Evolutionary conservation across 2,113 vertebrate genomes (phyloP), one percentile per base, ranked within the genome.

Genomic region (Pongo abelii): DNA sequence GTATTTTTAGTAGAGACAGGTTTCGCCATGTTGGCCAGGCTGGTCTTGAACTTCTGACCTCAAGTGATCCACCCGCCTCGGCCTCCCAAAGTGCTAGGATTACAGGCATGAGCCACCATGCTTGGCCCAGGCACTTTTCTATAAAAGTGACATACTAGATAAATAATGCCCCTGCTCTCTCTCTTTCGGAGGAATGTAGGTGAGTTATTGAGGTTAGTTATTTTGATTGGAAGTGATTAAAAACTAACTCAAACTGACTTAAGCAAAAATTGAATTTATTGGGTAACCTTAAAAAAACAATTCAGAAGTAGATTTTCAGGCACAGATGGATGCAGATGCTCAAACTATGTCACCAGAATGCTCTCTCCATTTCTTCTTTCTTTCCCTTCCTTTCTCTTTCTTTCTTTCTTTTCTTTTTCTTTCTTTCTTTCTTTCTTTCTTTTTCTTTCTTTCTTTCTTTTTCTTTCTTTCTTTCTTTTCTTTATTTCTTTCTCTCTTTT

Each of bases 151-250:
- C 13, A 64, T 27, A 64, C 27, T 30, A 25, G 59, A 12, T 30
- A 64, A 64, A 64, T 64, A 64, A 64, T 30, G 59, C 20, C 17
- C 23, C 23, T 48, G 27, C 59, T 25, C 25, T 93, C 9, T 91
- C 64, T 89, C 55, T 61, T 92, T 92, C 38, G 4, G 61, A 85
- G 69, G 4, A 79, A 40, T 74, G 18, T 57, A 90, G n/a, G n/a
- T 79, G 84, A 94, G 23, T 84, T 77, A 85, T 93, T 89, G 88
- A 69, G 46, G 18, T 75, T 75, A 48, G 74, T 77, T 93, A 13
- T 69, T 94, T 86, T 35, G 8, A 61, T 75, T 57, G 27, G n/a
- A 93, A 94, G 32, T 40, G 67, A 91, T 48, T 95, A 80, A 93
- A 96, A 27, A 5, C 7, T 32, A 89, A 91, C 14, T 83, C 83